Evolutionary conservation across 2,113 vertebrate species (phyloP), one percentile per base, ranked within the genome.

Genomic region (Archilochus colubris): DNA sequence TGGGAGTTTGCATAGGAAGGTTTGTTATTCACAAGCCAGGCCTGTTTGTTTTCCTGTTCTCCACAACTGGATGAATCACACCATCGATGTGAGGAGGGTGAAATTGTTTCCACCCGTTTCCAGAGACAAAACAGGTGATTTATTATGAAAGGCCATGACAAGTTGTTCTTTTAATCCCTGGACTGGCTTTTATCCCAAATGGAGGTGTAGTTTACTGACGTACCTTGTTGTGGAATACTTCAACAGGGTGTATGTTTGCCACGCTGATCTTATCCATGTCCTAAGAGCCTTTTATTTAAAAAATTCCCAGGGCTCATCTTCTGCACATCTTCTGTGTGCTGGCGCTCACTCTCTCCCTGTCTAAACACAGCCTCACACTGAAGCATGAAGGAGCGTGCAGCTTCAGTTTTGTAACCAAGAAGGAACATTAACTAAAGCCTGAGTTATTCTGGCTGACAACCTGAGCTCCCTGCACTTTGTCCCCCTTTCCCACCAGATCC

Each of bases 101-200:
- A 85, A 91, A 88, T 69, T 78, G 66, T 87, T 94, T 72, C 91
- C 95, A 91, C 80, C 64, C 61, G n/a, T 68, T 86, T 82, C 73
- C 76, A 91, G 74, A 89, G 62, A 75, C 44, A 89, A 36, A 48
- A 40, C 53, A 51, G 58, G 14, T 40, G 48, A 91, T 82, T 73
- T 64, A 89, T 70, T 70, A 85, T 55, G 82, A 87, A 94, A 7
- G 53, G 67, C 89, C 53, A 68, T 83, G 78, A 43, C 46, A 77
- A 54, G 62, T 80, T 69, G 12, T 36, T 87, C 44, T 80, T 68
- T 85, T 94, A 93, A 94, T 94, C 84, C 38, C 46, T 46, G 17
- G 9, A 55, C 4, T 89, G 78, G 89, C 84, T 59, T 85, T 91
- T 80, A 68, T 91, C 66, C 84, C 66, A 89, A 80, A 73, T 23